Conservation (phyloP, 2,888 invertebrate species). For the Lithophane ornitopus region DNA sequence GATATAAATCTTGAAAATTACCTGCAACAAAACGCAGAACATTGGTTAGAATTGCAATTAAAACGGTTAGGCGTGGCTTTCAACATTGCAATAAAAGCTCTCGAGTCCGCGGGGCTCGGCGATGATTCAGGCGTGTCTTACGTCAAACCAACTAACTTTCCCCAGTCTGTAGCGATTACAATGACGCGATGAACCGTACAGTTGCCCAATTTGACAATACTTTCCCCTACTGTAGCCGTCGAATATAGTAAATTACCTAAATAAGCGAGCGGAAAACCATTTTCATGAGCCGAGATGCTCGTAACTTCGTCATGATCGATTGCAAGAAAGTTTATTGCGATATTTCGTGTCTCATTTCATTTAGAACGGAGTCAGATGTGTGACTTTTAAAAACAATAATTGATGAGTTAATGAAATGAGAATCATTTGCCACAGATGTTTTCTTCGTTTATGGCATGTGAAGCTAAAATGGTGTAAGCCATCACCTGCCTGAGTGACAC, state of each 20-base stretch:
- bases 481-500: constrained; percentile 60
- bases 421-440: constrained; percentile 54
- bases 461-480: constrained; percentile 11
- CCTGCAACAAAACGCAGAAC: constrained; percentile 71
- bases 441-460: constrained; percentile 40
- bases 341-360: constrained; percentile 51
- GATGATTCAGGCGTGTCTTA: constrained; percentile 74
- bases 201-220: constrained; percentile 75
- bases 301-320: constrained; percentile 23
- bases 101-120: constrained; percentile 27
- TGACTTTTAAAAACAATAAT: constrained; percentile 36
- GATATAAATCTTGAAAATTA: constrained; percentile 56
- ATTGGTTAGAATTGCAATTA: constrained; percentile 55
- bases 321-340: constrained; percentile 53
- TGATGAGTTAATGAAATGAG: constrained; percentile 43
- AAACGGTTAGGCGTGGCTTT: constrained; percentile 38
- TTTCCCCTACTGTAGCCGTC: constrained; percentile 75
- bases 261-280: constrained; percentile 58
- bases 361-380: constrained; percentile 31
- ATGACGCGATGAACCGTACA: constrained; percentile 75
- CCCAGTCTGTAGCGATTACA: constrained; percentile 68
- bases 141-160: constrained; percentile 78
- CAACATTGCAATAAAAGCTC: constrained; percentile 51
- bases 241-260: constrained; percentile 58
- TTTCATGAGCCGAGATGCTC: constrained; percentile 43